phyloP scores from a whole-genome alignment of 2,113 vertebrate species.

The Erinaceus europaeus region DNA sequence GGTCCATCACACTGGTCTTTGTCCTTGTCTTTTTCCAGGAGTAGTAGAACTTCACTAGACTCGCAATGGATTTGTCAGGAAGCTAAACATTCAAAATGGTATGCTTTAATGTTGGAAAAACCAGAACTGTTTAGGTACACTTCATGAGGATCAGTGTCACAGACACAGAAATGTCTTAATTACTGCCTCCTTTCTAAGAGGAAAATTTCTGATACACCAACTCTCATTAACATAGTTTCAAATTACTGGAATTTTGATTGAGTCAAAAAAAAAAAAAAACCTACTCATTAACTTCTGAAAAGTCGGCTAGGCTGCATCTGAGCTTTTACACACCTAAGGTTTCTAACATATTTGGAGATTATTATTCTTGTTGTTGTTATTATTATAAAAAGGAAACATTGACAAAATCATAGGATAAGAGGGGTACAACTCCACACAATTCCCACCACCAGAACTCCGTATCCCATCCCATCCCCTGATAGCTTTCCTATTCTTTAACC shows the following conservation, averaged over 20 bases:
- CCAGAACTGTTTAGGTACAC: not conserved
- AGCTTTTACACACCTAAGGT: not conserved
- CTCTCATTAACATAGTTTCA: not conserved
- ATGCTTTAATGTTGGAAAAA: not conserved
- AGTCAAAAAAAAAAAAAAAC: not conserved
- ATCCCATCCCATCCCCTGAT: no score
- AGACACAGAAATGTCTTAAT: not conserved
- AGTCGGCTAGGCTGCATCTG: not conserved
- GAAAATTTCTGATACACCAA: not conserved
- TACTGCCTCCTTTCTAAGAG: not conserved
- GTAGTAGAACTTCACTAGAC: conserved; percentile 97
- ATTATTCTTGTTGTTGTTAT: no score
- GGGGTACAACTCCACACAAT: no score
- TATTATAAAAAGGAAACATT: no score
- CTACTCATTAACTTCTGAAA: not conserved
- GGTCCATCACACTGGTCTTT: conserved; percentile 97
- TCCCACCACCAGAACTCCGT: no score
- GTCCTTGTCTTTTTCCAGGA: conserved; percentile 98
- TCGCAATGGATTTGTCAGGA: conserved; percentile 96
- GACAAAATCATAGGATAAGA: no score
- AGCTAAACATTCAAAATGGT: conserved; percentile 84
- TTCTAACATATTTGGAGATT: not conserved
- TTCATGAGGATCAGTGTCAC: not conserved
- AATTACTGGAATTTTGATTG: not conserved
- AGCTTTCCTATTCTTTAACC: no score